Evolutionary conservation across 1,140 invertebrate species (phyloP).

Genomic region (Zaprionus vittiger): DNA sequence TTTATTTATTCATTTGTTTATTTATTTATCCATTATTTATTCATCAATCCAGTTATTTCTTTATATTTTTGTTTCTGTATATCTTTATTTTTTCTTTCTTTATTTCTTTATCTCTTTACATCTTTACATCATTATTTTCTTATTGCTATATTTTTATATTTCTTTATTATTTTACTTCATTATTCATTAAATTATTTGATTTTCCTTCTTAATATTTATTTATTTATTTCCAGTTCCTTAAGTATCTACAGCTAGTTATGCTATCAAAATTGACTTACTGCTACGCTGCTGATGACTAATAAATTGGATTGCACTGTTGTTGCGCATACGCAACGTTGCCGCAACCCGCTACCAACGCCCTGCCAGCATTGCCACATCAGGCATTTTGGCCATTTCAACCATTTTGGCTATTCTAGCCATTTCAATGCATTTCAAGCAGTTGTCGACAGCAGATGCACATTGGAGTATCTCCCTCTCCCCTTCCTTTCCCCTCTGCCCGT

Average conservation of each 20-base stretch:
- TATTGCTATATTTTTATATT: too few species aligned
- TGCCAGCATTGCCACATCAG: slow-evolving; percentile 22
- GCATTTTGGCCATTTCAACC: slow-evolving; percentile 19
- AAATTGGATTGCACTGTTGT: slow-evolving; percentile 67
- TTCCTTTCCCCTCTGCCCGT: slow-evolving; percentile 6
- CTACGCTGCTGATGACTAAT: slow-evolving; percentile 62
- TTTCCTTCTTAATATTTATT: neutral
- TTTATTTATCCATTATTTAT: too few species aligned
- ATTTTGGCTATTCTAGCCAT: slow-evolving; percentile 45
- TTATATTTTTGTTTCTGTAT: too few species aligned
- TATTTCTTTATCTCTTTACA: too few species aligned
- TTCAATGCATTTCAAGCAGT: slow-evolving; percentile 66
- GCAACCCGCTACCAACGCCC: slow-evolving; percentile 11
- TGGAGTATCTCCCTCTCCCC: neutral
- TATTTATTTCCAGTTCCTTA: neutral
- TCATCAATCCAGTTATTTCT: too few species aligned
- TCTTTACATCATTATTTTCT: too few species aligned
- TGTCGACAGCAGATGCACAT: slow-evolving; percentile 48
- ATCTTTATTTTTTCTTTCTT: too few species aligned
- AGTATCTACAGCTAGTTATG: neutral
- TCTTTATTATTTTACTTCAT: neutral
- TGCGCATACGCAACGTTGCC: slow-evolving; percentile 68
- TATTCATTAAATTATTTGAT: neutral
- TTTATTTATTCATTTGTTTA: too few species aligned
- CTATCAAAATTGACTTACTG: slow-evolving; percentile 8